Conservation (phyloP, 2,113 vertebrate genomes). For the Lepus americanus region DNA sequence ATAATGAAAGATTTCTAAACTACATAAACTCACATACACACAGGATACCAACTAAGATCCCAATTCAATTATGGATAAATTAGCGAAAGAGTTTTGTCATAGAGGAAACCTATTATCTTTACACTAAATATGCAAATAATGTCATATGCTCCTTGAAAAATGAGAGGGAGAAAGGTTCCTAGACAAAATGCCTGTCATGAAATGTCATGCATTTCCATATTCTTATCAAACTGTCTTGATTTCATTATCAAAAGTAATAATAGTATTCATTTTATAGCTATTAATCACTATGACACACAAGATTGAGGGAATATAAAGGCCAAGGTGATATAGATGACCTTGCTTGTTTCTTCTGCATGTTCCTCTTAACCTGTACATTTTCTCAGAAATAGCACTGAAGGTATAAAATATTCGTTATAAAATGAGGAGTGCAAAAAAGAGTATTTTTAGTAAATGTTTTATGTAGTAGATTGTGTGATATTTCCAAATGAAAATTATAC, state of each 20-base stretch:
- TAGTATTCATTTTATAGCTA: constrained; percentile 61
- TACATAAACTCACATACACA: constrained; percentile 66
- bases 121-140: constrained; percentile 79
- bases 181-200: constrained; percentile 66
- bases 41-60: constrained; percentile 64
- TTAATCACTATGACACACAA: constrained; percentile 54
- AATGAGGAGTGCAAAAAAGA: neutral
- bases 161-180: constrained; percentile 32
- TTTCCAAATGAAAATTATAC: neutral
- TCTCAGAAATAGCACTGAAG: neutral
- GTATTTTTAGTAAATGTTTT: neutral
- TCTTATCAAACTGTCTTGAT: constrained; percentile 66
- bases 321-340: constrained; percentile 29
- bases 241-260: constrained; percentile 70
- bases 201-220: constrained; percentile 76
- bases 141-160: constrained; percentile 8
- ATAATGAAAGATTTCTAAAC: constrained; percentile 60
- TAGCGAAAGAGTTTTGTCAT: constrained; percentile 65
- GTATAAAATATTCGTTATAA: neutral
- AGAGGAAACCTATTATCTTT: constrained; percentile 72
- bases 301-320: constrained; percentile 44
- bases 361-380: neutral
- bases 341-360: neutral
- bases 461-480: neutral
- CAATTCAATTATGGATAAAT: constrained; percentile 76